These are phyloP conservation scores for Pampusana beccarii DNA, from an alignment of 2,113 vertebrate genomes.

Conservation along the genomic window DNA sequence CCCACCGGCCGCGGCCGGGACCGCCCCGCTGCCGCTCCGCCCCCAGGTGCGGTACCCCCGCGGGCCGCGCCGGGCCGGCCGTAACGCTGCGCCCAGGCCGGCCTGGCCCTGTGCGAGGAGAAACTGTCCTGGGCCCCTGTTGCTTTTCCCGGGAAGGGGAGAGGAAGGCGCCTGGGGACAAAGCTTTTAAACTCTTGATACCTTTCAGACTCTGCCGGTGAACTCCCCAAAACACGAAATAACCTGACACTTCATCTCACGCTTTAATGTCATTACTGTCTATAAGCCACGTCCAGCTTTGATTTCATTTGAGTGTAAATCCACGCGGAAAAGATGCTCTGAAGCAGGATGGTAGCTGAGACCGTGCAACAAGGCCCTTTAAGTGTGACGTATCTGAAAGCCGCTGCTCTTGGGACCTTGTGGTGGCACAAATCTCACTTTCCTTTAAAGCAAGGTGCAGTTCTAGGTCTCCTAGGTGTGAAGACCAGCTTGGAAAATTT, in stretches of 20 bases:
- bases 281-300: too few species aligned
- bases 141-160: too few species aligned
- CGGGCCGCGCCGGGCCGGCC: too few species aligned
- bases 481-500: neutral
- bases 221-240: neutral
- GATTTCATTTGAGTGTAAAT: too few species aligned
- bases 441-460: neutral
- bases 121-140: neutral
- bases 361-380: too few species aligned
- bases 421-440: neutral
- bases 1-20: neutral
- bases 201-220: neutral
- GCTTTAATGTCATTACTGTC: fast-evolving
- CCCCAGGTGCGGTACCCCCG: neutral
- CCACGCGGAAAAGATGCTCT: neutral
- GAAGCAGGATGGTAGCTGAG: neutral
- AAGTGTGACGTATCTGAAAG: neutral
- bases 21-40: neutral
- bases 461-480: neutral
- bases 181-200: neutral
- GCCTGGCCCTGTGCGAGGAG: fast-evolving
- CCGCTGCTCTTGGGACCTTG: neutral
- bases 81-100: too few species aligned
- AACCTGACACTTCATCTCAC: neutral
- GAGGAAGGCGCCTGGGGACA: too few species aligned